These are phyloP conservation scores for Pardalotus punctatus DNA, from an alignment of 2,113 vertebrate species.

Conservation along the genomic window DNA sequence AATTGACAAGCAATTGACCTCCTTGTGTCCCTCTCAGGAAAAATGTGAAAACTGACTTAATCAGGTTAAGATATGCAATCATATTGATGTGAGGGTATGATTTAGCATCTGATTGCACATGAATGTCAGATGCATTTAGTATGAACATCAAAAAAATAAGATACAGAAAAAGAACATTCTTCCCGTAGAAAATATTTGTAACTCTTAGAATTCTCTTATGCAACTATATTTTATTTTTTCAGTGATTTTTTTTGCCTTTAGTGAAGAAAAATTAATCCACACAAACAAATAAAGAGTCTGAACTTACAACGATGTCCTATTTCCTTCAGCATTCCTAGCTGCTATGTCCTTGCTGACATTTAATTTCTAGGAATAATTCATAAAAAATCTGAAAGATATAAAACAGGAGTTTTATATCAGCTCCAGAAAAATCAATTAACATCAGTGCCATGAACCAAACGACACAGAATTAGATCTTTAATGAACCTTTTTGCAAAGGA, in stretches of 20 bases:
- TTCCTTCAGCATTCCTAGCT: background rate
- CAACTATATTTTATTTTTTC: background rate
- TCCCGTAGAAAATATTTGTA: background rate
- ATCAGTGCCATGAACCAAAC: accelerated
- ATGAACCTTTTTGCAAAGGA: background rate
- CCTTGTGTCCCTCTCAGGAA: background rate
- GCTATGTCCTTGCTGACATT: background rate
- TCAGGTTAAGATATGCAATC: constrained; percentile 29
- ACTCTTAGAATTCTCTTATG: background rate
- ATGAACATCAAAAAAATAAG: background rate
- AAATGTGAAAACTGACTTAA: constrained; percentile 39
- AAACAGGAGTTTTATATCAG: background rate
- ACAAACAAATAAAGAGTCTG: background rate
- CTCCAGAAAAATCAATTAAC: background rate
- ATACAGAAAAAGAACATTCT: background rate
- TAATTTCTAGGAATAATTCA: background rate
- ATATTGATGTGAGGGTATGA: background rate
- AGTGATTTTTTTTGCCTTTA: background rate
- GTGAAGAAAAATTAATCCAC: background rate
- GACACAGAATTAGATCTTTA: background rate
- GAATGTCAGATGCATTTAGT: background rate
- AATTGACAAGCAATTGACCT: constrained; percentile 45
- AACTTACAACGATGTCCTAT: background rate
- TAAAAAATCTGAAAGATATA: background rate
- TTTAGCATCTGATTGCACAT: background rate